phyloP scores from a whole-genome alignment of 2,113 vertebrate genomes.

The Antidorcas marsupialis region DNA sequence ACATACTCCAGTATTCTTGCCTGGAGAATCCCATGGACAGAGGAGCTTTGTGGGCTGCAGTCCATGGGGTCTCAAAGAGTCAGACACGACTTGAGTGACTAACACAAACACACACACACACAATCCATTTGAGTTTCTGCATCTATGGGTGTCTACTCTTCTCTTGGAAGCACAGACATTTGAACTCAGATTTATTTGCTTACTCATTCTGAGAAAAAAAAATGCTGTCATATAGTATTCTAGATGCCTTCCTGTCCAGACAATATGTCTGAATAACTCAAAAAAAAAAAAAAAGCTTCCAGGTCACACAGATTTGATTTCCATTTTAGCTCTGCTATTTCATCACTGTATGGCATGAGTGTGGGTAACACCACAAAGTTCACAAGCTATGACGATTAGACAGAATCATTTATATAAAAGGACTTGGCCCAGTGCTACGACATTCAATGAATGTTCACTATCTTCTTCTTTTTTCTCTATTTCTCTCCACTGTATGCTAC shows the following conservation, averaged over 20 bases:
- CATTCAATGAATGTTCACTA: neutral
- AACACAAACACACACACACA: neutral
- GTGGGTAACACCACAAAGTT: neutral
- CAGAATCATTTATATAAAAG: neutral
- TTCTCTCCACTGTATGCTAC: neutral
- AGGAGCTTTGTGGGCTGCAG: neutral
- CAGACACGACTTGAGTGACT: neutral
- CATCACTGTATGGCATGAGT: neutral
- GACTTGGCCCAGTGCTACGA: too few relatives aligned
- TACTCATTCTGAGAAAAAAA: neutral
- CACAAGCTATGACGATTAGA: neutral
- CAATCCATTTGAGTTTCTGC: neutral
- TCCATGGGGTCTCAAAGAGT: neutral
- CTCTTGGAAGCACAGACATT: neutral
- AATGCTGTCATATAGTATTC: neutral
- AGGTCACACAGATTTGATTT: neutral
- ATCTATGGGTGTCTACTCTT: neutral
- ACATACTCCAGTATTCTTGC: neutral
- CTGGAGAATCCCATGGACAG: neutral
- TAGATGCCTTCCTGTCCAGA: neutral
- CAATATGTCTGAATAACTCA: neutral
- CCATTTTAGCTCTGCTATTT: neutral
- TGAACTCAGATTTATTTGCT: neutral
- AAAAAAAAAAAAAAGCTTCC: neutral
- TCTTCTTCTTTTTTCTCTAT: neutral